phyloP scores from a whole-genome alignment of 1,140 invertebrate species.

The Cataglyphis hispanica region DNA sequence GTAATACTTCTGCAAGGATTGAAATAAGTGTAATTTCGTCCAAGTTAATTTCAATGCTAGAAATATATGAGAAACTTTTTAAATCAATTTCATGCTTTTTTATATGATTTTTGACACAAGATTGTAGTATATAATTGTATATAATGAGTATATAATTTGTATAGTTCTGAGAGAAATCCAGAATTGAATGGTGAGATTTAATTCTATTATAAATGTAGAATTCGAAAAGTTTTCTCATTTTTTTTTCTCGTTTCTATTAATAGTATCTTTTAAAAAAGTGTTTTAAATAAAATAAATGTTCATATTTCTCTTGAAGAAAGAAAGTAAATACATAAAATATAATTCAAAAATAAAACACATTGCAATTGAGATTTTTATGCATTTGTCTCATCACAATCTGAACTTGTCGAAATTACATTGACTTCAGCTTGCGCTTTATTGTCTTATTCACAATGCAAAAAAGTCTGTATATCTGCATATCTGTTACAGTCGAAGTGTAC shows the following conservation, averaged over 20 bases:
- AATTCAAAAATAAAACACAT: background rate
- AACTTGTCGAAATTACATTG: slow-evolving; percentile 26
- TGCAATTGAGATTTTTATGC: too few species aligned
- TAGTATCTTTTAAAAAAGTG: background rate
- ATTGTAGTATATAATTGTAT: too few species aligned
- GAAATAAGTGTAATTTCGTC: slow-evolving; percentile 30
- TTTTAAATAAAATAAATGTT: background rate
- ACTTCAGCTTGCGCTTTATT: slow-evolving; percentile 26
- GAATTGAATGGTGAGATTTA: background rate
- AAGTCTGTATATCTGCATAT: slow-evolving; percentile 60
- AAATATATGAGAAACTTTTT: background rate
- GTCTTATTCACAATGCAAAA: slow-evolving; percentile 33
- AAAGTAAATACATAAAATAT: background rate
- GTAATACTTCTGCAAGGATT: slow-evolving; percentile 14
- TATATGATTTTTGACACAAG: background rate
- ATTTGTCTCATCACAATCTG: background rate
- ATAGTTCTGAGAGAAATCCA: background rate
- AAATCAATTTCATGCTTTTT: background rate
- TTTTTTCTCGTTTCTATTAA: too few species aligned
- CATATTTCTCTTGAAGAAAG: background rate
- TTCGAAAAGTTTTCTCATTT: background rate
- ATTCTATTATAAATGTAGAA: background rate
- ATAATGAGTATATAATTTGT: too few species aligned
- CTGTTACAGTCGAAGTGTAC: slow-evolving; percentile 64
- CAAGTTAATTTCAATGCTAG: background rate